Evolutionary conservation across 1,140 invertebrate species (phyloP), one percentile per base, ranked within the genome.

Genomic region (Phymorhynchus buccinoides): DNA sequence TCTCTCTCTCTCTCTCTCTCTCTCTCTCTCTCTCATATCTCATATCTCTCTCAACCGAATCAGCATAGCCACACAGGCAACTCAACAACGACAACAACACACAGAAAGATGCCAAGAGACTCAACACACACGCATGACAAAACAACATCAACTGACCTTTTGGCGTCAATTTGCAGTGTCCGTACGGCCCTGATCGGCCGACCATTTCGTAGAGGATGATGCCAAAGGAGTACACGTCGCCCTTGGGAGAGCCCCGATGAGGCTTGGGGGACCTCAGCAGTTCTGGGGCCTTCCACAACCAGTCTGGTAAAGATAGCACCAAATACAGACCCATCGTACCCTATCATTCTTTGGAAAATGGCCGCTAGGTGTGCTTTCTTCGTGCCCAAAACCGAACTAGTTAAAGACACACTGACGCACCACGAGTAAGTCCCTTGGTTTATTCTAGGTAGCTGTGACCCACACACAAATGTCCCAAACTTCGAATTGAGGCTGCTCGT

Each of bases 211-310:
- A 89, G 52, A 99, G 94, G 90, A 99, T 98, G 87, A 99, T 98
- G 62, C 96, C 97, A 94, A 99, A 99, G 39, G 98, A 96, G 92
- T 99, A 99, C 9, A 99, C 96, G 93, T 99, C 98, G 2, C 96
- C 97, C 93, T 97, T 97, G 91, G 96, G 97, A n/a, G 96, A 96
- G n/a, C 97, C 97, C 62, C 85, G 81, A n/a, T 81, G 71, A n/a
- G 88, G 88, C 0, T 87, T 84, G 39, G 82, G 95, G 16, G 71
- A 83, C 87, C 98, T 94, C 30, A 99, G 93, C 4, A 98, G 91
- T 93, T 99, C 98, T 0, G 98, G 98, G 1, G 98, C 96, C 12
- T 97, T 98, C 98, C 98, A 99, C n/a, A 99, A 93, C 87, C 93
- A 88, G 89, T 91, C 92, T 93, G 77, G 0, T 18, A 48, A 18